Evolutionary conservation across 2,797 vertebrate genomes (phyloP), one percentile per base, ranked within the genome.

Genomic region (Buceros bicornis): DNA sequence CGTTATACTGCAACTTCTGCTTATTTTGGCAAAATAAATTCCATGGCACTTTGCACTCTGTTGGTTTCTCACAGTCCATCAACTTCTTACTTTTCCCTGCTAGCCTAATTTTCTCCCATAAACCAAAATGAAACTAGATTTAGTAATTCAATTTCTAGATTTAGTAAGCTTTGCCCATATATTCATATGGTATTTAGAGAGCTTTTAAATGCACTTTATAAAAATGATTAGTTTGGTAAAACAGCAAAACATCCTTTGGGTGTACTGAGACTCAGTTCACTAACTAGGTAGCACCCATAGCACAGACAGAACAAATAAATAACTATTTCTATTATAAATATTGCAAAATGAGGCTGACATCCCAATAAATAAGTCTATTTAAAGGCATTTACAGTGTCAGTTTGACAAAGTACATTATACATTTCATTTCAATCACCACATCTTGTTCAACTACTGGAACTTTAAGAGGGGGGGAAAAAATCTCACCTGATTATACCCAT

Each of bases 281-380:
- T 97, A 95, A 88, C 45, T 79, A 77, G 69, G 57, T 61, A 96
- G 62, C 61, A 90, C 84, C 81, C 77, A 42, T 24, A 93, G 57
- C 0, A 5, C 2, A 88, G 25, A 94, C 22, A 73, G 35, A 91
- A n/a, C 50, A 96, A 96, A 95, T 18, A 8, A 78, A 58, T 60
- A 83, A 79, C 79, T 89, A 89, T 81, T 97, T 96, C 76, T 93
- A 96, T 85, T 92, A 95, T 40, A 95, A 97, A 93, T 72, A 78
- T 57, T 91, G 61, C 54, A 97, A 97, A 97, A 16, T 77, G 77
- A 97, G 76, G 47, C 77, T 89, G 37, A 96, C 83, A 40, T n/a
- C 48, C 77, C 53, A 81, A 70, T 93, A 97, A 97, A 97, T 74
- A 97, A 92, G 47, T 94, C 86, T 79, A 95, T 89, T 97, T 96